These are phyloP conservation scores for Perodicticus potto DNA, from an alignment of 2,797 vertebrate species.

Conservation along the genomic window DNA sequence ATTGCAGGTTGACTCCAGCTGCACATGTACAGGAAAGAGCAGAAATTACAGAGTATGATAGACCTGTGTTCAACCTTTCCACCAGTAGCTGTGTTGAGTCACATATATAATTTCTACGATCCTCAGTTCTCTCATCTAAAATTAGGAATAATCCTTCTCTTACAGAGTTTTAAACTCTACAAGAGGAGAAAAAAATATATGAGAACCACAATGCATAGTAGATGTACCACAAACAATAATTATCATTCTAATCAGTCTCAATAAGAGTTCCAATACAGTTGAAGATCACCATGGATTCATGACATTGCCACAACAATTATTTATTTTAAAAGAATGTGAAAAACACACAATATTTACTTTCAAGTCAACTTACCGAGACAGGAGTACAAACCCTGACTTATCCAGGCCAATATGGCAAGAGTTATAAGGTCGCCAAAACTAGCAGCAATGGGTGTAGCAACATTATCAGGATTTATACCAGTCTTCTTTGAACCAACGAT, in stretches of 20 bases:
- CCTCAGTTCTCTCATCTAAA: conserved; percentile 39
- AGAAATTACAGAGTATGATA: background rate
- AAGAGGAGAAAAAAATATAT: background rate
- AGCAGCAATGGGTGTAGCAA: conserved; percentile 96
- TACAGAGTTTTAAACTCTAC: background rate
- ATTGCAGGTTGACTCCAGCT: background rate
- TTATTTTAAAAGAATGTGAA: conserved; percentile 2
- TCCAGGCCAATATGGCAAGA: conserved; percentile 94
- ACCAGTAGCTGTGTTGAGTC: background rate
- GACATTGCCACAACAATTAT: background rate
- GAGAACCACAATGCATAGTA: background rate
- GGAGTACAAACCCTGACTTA: conserved; percentile 94
- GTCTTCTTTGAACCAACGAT: conserved; percentile 95
- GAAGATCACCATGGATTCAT: background rate
- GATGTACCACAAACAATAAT: background rate
- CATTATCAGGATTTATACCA: conserved; percentile 97
- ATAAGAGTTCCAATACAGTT: background rate
- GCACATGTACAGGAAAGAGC: background rate
- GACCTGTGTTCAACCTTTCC: background rate
- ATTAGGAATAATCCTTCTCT: conserved; percentile 10
- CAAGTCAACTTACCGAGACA: conserved; percentile 91
- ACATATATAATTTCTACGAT: background rate
- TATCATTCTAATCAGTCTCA: background rate
- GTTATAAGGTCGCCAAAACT: conserved; percentile 98
- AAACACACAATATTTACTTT: background rate